Evolutionary conservation across 2,797 vertebrate genomes (phyloP).

Genomic region (Danio albolineatus): DNA sequence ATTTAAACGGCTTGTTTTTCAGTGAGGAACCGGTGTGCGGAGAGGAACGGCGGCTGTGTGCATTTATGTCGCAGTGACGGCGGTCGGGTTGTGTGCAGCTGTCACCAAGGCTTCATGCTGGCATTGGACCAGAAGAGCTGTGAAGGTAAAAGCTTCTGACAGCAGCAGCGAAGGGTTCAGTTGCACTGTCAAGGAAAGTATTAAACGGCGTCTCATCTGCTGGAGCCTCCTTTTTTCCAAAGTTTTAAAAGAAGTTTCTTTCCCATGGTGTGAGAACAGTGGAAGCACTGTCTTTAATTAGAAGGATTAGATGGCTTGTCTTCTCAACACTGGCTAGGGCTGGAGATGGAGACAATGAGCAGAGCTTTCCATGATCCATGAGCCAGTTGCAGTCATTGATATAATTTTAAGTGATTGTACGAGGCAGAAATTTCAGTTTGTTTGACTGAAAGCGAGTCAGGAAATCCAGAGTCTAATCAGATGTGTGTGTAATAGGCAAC

Average conservation of each 20-base stretch:
- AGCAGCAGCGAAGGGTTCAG: constrained; percentile 32
- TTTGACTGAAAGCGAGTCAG: not conserved
- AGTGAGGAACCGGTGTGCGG: constrained; percentile 79
- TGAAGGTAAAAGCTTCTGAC: constrained; percentile 74
- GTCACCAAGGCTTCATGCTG: constrained; percentile 79
- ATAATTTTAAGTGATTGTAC: constrained; percentile 24
- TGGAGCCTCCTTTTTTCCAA: constrained; percentile 42
- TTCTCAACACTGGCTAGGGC: constrained; percentile 36
- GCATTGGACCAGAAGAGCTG: constrained; percentile 76
- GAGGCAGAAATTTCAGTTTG: not conserved
- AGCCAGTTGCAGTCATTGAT: constrained; percentile 8
- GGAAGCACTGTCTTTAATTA: constrained; percentile 53
- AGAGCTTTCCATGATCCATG: constrained; percentile 14
- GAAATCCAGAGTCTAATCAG: not conserved
- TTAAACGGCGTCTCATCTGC: constrained; percentile 40
- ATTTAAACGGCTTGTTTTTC: constrained; percentile 41
- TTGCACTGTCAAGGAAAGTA: constrained; percentile 43
- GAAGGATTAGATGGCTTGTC: constrained; percentile 36
- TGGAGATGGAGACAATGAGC: constrained; percentile 15
- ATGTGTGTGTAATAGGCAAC: not conserved
- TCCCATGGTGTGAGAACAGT: constrained; percentile 50
- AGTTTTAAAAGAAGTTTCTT: constrained; percentile 46
- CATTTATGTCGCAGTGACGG: constrained; percentile 75
- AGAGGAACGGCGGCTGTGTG: constrained; percentile 82
- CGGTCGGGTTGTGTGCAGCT: constrained; percentile 73